phyloP scores from a whole-genome alignment of 2,888 invertebrate species.

The Epinotia ramella region DNA sequence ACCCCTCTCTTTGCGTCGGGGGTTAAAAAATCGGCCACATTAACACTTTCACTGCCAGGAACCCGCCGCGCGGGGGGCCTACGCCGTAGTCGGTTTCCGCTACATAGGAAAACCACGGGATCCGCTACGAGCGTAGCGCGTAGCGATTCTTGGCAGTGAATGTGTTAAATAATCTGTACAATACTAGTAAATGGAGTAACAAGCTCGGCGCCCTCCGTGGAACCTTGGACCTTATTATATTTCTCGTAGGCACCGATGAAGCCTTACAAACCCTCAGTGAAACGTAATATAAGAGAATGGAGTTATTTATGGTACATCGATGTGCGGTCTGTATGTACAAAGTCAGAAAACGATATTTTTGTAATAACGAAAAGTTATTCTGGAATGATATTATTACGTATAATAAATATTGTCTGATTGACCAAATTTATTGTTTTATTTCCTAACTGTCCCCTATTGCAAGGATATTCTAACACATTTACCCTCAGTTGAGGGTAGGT shows the following conservation, averaged over 20 bases:
- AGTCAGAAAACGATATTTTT: slow-evolving; percentile 65
- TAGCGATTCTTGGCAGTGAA: no score
- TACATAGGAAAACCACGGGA: no score
- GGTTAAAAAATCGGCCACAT: no score
- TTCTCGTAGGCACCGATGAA: slow-evolving; percentile 8
- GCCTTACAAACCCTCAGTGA: slow-evolving; percentile 16
- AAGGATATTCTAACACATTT: neutral
- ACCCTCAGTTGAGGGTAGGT: no score
- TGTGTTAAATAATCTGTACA: no score
- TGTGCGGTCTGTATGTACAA: slow-evolving; percentile 67
- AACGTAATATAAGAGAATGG: slow-evolving; percentile 12
- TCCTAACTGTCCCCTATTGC: neutral
- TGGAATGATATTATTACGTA: slow-evolving; percentile 43
- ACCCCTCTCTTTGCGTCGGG: no score
- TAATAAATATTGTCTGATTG: slow-evolving; percentile 49
- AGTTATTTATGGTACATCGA: slow-evolving; percentile 48
- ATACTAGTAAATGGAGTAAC: neutral
- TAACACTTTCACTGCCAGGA: no score
- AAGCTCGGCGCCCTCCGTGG: neutral
- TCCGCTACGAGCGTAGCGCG: no score
- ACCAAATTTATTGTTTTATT: slow-evolving; percentile 41
- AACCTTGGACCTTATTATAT: neutral
- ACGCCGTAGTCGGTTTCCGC: no score
- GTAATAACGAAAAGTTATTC: slow-evolving; percentile 55
- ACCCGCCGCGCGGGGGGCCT: no score